Evolutionary conservation across 1,140 invertebrate species (phyloP), one percentile per base, ranked within the genome.

Genomic region (Oryzaephilus surinamensis): DNA sequence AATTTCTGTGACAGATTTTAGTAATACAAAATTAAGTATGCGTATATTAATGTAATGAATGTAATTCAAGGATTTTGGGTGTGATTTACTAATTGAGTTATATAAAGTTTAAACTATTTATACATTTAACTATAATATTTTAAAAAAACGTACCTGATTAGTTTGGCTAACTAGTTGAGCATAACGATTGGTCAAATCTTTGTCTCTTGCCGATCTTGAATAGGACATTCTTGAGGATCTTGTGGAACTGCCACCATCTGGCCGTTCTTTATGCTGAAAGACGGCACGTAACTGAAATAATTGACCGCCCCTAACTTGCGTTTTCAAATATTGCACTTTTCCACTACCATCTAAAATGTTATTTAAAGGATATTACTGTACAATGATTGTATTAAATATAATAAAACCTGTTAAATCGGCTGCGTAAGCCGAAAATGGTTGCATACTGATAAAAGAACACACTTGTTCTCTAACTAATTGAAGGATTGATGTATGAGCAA

Each of bases 141-240:
- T n/a, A n/a, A n/a, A n/a, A n/a, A 24, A 17, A 38, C 35, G 34
- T 48, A 57, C 55, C 45, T 58, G 55, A 52, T 58, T 58, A 34
- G 30, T 54, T 45, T 56, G 48, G 38, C 53, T 50, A 26, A 56
- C 50, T 27, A 58, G 31, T 46, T 58, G 55, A 30, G 64, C 69
- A 62, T 71, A 61, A 64, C 60, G 41, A 61, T 70, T 58, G 2
- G 51, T 46, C 23, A 58, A 38, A 34, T 58, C 55, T 36, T 51
- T 54, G 33, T 58, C 55, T 24, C 55, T 24, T 4, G 48, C 39
- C 7, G 51, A 46, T 17, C 49, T 37, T 5, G 50, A n/a, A n/a
- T n/a, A n/a, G n/a, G n/a, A 51, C 20, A 58, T 38, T 15, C 44
- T 29, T 1, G 45, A 51, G 6, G 49, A 50, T 32, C 49, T 50